Evolutionary conservation across 2,888 invertebrate species (phyloP).

Genomic region (Idaea aversata): DNA sequence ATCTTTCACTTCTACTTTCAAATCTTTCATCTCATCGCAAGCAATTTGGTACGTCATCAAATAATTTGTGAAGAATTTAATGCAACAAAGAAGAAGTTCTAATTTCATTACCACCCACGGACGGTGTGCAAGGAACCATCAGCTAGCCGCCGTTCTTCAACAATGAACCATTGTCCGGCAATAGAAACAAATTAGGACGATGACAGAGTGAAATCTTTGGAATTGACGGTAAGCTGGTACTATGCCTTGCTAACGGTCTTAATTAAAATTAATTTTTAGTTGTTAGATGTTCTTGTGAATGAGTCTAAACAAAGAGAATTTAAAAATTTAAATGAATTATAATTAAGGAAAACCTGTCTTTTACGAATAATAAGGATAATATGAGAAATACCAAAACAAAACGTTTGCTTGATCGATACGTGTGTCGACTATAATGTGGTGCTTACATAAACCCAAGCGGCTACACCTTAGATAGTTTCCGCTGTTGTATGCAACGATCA

Average conservation of each 20-base stretch:
- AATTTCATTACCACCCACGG: slow-evolving; percentile 76
- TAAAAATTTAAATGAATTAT: too few relatives aligned
- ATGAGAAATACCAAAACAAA: slow-evolving; percentile 13
- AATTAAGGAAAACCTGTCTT: neutral
- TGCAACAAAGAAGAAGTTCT: slow-evolving; percentile 69
- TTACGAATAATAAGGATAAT: slow-evolving; percentile 2
- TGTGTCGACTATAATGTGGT: slow-evolving; percentile 27
- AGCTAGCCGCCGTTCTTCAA: slow-evolving; percentile 33
- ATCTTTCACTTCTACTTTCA: slow-evolving; percentile 35
- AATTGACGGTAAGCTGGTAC: slow-evolving; percentile 35
- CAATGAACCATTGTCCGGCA: slow-evolving; percentile 62
- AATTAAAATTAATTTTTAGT: slow-evolving; percentile 36
- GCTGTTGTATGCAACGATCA: slow-evolving; percentile 56
- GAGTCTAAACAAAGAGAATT: too few relatives aligned
- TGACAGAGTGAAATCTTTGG: slow-evolving; percentile 53
- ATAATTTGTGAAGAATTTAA: slow-evolving; percentile 67
- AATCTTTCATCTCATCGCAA: slow-evolving; percentile 41
- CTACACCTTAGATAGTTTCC: slow-evolving; percentile 38
- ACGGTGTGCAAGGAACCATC: slow-evolving; percentile 15
- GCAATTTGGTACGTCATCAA: slow-evolving; percentile 57
- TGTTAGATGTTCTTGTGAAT: neutral
- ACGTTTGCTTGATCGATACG: neutral
- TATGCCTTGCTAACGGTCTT: slow-evolving; percentile 33
- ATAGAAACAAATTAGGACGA: slow-evolving; percentile 66
- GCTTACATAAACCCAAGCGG: slow-evolving; percentile 33